These are phyloP conservation scores for Aselliscus stoliczkanus DNA, from an alignment of 2,797 vertebrate species.

Conservation along the genomic window DNA sequence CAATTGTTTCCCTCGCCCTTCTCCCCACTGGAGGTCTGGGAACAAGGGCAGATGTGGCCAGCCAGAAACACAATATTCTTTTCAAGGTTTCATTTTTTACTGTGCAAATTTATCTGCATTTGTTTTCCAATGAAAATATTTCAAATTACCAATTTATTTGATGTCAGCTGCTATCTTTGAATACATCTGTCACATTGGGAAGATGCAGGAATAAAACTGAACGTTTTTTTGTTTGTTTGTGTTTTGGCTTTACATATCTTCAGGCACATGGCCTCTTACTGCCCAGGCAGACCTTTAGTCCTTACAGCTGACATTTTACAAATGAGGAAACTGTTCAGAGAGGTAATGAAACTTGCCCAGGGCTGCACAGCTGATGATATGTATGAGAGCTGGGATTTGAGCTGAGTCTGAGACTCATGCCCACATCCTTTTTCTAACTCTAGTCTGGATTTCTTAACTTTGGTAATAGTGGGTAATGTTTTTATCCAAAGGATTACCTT, in stretches of 20 bases:
- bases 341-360: background rate
- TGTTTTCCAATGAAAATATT: constrained; percentile 31
- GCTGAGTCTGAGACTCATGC: background rate
- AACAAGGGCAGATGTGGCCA: background rate
- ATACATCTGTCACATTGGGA: background rate
- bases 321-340: background rate
- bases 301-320: background rate
- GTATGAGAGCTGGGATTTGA: background rate
- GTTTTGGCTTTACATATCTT: background rate
- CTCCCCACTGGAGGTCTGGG: background rate
- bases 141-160: background rate
- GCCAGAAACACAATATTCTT: background rate
- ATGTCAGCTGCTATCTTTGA: background rate
- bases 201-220: background rate
- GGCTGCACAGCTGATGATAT: background rate
- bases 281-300: background rate
- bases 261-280: background rate
- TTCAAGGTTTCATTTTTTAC: background rate
- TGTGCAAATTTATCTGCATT: background rate
- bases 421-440: background rate
- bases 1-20: background rate
- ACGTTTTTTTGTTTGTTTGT: background rate
- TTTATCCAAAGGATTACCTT: background rate
- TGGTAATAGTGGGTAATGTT: background rate
- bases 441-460: background rate